These are phyloP conservation scores for Silurus glanis DNA, from an alignment of 2,113 vertebrate species.

Conservation along the genomic window DNA sequence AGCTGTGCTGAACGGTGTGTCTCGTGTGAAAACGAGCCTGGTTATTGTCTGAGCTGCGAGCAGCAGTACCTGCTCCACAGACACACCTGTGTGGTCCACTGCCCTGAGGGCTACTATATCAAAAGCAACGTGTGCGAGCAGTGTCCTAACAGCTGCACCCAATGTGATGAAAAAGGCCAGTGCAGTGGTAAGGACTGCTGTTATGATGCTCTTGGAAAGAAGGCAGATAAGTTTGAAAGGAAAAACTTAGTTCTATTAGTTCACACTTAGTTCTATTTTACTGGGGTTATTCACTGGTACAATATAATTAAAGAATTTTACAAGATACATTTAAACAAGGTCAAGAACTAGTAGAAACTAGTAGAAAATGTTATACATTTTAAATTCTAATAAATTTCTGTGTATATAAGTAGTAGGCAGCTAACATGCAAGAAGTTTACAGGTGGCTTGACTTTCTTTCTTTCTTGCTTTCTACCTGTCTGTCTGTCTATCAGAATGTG, in stretches of 20 bases:
- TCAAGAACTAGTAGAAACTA: background rate
- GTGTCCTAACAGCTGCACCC: constrained; percentile 78
- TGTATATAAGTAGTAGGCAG: background rate
- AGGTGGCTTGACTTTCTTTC: background rate
- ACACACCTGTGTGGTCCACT: constrained; percentile 70
- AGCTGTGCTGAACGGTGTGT: constrained; percentile 75
- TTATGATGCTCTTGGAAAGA: background rate
- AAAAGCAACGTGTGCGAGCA: constrained; percentile 72
- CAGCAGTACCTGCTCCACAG: constrained; percentile 68
- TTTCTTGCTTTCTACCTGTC: background rate
- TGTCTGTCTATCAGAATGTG: constrained; percentile 73
- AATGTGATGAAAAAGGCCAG: constrained; percentile 73
- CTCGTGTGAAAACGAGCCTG: constrained; percentile 73
- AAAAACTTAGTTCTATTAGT: no score
- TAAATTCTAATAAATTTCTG: background rate
- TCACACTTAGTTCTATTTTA: background rate
- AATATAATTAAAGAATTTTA: background rate
- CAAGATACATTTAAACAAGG: background rate
- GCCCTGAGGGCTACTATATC: constrained; percentile 74
- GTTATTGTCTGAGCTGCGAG: constrained; percentile 79
- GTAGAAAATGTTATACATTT: background rate
- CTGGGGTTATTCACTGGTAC: background rate
- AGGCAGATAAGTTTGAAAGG: background rate
- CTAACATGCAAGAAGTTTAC: background rate
- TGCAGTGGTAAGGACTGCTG: constrained; percentile 79